A percentile compares a stretch with the other conserved stretches of the same genome.
Evolutionary conservation across 1,140 invertebrate genomes (phyloP).

Genomic region (Harlomillsia oculata): DNA sequence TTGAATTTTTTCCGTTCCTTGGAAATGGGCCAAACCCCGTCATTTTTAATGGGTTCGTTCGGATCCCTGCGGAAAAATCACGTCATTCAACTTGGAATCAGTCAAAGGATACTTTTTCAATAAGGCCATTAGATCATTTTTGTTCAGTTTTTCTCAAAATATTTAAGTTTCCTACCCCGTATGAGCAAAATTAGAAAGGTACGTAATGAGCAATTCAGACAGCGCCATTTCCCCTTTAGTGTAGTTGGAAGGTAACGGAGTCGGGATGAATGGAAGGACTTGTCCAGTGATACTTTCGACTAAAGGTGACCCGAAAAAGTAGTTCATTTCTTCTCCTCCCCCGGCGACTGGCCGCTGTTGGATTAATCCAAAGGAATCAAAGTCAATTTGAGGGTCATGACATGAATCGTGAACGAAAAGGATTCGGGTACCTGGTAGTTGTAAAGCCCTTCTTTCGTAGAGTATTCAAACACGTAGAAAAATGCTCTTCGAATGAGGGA

Average conservation of each 20-base stretch:
- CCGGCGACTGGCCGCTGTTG: slow-evolving; percentile 73
- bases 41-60: slow-evolving; percentile 64
- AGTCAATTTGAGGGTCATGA: too few relatives aligned
- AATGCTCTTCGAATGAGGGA: slow-evolving; percentile 50
- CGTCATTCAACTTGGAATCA: too few relatives aligned
- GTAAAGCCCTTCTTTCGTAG: slow-evolving; percentile 81
- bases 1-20: slow-evolving; percentile 73
- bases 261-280: slow-evolving; percentile 33
- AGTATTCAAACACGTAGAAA: slow-evolving; percentile 89
- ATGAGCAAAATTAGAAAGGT: slow-evolving; percentile 79
- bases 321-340: slow-evolving; percentile 82
- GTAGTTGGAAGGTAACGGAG: slow-evolving; percentile 67
- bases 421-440: slow-evolving; percentile 33
- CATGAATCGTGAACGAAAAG: too few relatives aligned
- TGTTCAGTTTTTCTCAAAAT: too few relatives aligned
- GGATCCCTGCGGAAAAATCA: too few relatives aligned
- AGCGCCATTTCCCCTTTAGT: slow-evolving; percentile 67
- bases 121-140: too few relatives aligned
- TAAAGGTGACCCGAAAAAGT: slow-evolving; percentile 72
- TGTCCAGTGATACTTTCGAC: slow-evolving; percentile 53
- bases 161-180: slow-evolving; percentile 76
- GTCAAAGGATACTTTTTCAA: too few relatives aligned
- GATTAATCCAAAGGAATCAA: too few relatives aligned
- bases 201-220: slow-evolving; percentile 76
- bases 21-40: slow-evolving; percentile 60